phyloP scores from a whole-genome alignment of 2,797 vertebrate species.

The Gobio occitaniae region DNA sequence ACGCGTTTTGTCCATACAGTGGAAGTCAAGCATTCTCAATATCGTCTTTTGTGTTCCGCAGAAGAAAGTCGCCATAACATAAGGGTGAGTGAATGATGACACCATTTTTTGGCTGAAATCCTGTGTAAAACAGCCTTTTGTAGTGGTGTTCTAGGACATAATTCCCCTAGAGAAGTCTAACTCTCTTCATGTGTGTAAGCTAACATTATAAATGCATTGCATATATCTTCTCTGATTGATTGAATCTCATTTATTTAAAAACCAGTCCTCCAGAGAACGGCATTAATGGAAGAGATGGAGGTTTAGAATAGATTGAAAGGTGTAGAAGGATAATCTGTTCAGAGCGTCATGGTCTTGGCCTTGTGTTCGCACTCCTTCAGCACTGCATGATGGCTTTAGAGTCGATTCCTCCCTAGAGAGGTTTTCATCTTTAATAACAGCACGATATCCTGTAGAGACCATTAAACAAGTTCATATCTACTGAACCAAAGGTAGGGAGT shows the following conservation, averaged over 20 bases:
- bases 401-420: constrained; percentile 33
- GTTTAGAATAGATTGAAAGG: constrained; percentile 47
- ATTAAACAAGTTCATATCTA: constrained; percentile 42
- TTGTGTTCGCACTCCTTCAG: constrained; percentile 51
- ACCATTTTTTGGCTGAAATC: not conserved
- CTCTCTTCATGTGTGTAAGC: constrained; percentile 18
- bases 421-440: constrained; percentile 30
- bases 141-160: not conserved
- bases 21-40: not conserved
- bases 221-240: constrained; percentile 35
- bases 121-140: not conserved
- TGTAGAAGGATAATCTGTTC: constrained; percentile 50
- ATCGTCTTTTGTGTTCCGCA: not conserved
- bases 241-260: constrained; percentile 49
- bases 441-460: constrained; percentile 44
- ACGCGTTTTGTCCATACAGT: not conserved
- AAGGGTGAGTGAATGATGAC: not conserved
- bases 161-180: not conserved
- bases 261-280: constrained; percentile 31
- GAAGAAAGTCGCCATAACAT: not conserved
- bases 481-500: constrained; percentile 1
- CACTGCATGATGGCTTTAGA: constrained; percentile 46
- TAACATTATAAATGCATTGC: constrained; percentile 20
- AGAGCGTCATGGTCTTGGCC: constrained; percentile 44
- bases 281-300: constrained; percentile 34